Evolutionary conservation across 2,113 vertebrate species (phyloP).

Genomic region (Chaenogobius annularis): DNA sequence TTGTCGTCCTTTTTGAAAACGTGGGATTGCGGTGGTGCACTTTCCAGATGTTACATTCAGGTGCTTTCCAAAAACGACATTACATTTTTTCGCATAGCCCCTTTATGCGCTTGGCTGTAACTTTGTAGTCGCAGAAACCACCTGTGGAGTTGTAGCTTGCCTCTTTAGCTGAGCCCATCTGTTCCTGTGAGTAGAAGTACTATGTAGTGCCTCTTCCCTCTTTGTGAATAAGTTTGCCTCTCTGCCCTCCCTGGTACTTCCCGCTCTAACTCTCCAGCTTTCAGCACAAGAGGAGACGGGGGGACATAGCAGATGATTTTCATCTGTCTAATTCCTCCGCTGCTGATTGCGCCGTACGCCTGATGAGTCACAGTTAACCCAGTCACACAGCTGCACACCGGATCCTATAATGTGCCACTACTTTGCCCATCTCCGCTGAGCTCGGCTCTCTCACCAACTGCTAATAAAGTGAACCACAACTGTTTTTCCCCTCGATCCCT

Average conservation of each 20-base stretch:
- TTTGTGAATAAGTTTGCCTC: constrained; percentile 43
- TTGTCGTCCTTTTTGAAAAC: too few species aligned
- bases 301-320: constrained; percentile 62
- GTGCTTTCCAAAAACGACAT: too few species aligned
- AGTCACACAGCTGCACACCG: constrained; percentile 61
- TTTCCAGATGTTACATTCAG: too few species aligned
- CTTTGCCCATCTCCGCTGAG: constrained; percentile 29
- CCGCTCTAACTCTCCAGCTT: constrained; percentile 40
- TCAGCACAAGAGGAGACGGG: constrained; percentile 47
- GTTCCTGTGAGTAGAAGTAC: constrained; percentile 53
- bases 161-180: constrained; percentile 50
- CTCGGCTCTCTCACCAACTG: constrained; percentile 51
- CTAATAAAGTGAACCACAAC: constrained; percentile 74
- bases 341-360: constrained; percentile 59
- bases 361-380: constrained; percentile 72
- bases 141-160: constrained; percentile 47
- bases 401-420: constrained; percentile 45
- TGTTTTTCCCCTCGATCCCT: constrained; percentile 64
- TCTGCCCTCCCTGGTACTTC: constrained; percentile 29
- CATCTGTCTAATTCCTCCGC: constrained; percentile 56
- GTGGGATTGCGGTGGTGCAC: too few species aligned
- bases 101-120: constrained; percentile 23
- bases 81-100: not conserved
- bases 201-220: constrained; percentile 35
- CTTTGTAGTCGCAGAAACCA: constrained; percentile 35